Evolutionary conservation across 2,797 vertebrate species (phyloP).

Genomic region (Anas georgica): DNA sequence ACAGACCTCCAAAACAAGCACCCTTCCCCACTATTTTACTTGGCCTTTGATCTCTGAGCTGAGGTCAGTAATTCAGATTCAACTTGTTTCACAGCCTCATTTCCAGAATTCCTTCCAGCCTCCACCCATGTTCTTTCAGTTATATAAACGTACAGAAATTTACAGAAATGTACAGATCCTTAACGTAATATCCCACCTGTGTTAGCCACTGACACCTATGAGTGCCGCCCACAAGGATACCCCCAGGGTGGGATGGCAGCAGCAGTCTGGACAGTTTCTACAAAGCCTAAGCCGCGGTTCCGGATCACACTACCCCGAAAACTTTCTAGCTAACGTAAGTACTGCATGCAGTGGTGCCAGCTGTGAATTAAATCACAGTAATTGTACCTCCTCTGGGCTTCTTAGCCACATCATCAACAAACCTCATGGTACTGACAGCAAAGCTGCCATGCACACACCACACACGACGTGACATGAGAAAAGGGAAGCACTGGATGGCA

Average conservation of each 20-base stretch:
- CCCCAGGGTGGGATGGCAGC: conserved; percentile 55
- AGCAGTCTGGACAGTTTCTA: conserved; percentile 52
- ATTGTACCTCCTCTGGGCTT: neutral
- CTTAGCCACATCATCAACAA: neutral
- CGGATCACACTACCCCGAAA: conserved; percentile 45
- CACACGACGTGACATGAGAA: neutral
- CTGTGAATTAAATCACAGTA: neutral
- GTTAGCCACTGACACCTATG: conserved; percentile 71
- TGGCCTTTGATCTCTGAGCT: neutral
- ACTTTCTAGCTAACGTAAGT: conserved; percentile 39
- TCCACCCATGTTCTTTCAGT: neutral
- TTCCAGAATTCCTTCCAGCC: neutral
- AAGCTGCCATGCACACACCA: neutral
- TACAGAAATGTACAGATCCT: conserved; percentile 58
- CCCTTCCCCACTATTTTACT: neutral
- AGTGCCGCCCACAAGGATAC: conserved; percentile 61
- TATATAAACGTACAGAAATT: neutral
- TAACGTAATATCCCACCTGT: conserved; percentile 79
- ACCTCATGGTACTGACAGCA: neutral
- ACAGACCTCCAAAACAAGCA: neutral
- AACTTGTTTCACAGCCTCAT: neutral
- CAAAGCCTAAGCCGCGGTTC: conserved; percentile 7
- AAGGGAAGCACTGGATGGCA: neutral
- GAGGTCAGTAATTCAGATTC: neutral
- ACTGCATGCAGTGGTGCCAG: neutral